Percentiles rank a stretch among this genome's conserved stretches.
These are phyloP conservation scores for Graptemys geographica DNA, from an alignment of 2,797 vertebrate genomes.

Conservation along the genomic window DNA sequence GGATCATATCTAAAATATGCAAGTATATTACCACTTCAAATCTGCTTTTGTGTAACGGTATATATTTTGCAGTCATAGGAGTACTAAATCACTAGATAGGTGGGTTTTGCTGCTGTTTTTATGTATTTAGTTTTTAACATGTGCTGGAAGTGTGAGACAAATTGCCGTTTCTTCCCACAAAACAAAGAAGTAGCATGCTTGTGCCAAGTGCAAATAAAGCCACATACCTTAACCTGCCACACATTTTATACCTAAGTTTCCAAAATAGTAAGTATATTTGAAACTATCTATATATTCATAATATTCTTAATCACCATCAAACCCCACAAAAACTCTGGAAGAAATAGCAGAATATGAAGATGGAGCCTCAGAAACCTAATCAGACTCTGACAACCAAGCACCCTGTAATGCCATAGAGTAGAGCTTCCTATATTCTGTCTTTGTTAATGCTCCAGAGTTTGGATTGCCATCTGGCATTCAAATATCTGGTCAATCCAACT, in stretches of 20 bases:
- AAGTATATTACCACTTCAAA: neutral
- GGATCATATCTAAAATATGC: neutral
- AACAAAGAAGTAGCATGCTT: neutral
- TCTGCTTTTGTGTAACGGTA: neutral
- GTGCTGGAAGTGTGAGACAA: neutral
- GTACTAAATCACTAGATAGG: neutral
- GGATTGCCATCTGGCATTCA: neutral
- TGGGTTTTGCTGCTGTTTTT: neutral
- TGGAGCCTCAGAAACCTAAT: neutral
- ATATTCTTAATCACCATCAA: neutral
- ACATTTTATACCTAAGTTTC: neutral
- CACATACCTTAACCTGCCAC: accelerated
- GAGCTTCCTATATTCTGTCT: neutral
- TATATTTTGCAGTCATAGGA: neutral
- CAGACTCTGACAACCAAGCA: neutral
- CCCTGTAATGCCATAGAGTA: accelerated
- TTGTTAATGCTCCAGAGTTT: neutral
- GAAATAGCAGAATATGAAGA: neutral
- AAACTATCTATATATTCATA: neutral
- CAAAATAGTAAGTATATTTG: neutral
- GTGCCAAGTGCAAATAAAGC: neutral
- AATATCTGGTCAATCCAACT: neutral
- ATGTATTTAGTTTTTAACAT: neutral
- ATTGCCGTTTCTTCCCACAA: neutral
- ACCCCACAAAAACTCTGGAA: neutral